phyloP scores from a whole-genome alignment of 2,888 invertebrate species.

The Oligia latruncula region DNA sequence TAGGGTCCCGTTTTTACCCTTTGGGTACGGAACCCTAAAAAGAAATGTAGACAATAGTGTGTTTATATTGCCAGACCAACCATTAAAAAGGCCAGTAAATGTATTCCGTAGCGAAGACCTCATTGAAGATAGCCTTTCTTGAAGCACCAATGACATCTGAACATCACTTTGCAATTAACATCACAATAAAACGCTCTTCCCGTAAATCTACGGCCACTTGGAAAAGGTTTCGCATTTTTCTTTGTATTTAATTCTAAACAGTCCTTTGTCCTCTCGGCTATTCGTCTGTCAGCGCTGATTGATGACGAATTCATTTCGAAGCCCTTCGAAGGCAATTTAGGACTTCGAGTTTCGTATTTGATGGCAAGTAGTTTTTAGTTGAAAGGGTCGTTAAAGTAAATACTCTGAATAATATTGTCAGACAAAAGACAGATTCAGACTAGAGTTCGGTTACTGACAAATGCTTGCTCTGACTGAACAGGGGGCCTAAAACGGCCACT shows the following conservation, averaged over 20 bases:
- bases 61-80: no score
- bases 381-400: not conserved
- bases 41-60: no score
- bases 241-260: conserved; percentile 75
- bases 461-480: not conserved
- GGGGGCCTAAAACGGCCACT: no score
- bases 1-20: no score
- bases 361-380: conserved; percentile 1
- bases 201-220: conserved; percentile 59
- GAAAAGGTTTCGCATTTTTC: conserved; percentile 63
- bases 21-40: no score
- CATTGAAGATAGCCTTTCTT: not conserved
- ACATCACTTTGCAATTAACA: conserved; percentile 57
- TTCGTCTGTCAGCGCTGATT: conserved; percentile 77
- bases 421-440: not conserved
- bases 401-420: not conserved
- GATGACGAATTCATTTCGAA: conserved; percentile 74
- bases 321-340: conserved; percentile 67
- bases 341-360: conserved; percentile 17
- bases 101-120: not conserved
- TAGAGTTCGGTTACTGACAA: not conserved
- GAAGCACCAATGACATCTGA: conserved; percentile 25
- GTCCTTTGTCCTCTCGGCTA: conserved; percentile 73
- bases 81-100: not conserved
- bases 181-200: conserved; percentile 47